A percentile compares a stretch with the other conserved stretches of the same genome.
Conservation (phyloP, 2,797 vertebrate genomes). For the Aphelocoma californica region DNA sequence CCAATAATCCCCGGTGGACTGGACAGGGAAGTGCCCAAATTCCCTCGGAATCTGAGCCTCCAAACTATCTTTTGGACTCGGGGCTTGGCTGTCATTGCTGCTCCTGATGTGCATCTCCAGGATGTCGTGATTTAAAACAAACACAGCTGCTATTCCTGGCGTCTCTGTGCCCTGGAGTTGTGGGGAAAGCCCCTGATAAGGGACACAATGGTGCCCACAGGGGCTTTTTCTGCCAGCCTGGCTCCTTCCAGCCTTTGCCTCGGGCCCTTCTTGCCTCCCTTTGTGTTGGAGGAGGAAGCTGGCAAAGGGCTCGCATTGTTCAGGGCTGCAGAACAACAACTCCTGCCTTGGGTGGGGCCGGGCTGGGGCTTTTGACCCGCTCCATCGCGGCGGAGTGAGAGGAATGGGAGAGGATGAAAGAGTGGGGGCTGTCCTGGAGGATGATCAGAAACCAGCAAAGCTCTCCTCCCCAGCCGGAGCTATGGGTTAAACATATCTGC, state of each 20-base stretch:
- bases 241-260: background rate
- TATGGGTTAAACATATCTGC: background rate
- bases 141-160: background rate
- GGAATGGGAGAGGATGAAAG: background rate
- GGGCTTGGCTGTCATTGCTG: background rate
- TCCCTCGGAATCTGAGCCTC: background rate
- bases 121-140: background rate
- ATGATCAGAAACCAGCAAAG: background rate
- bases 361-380: background rate
- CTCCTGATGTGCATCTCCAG: background rate
- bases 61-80: rapidly evolving
- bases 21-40: background rate
- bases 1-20: background rate
- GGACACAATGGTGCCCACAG: background rate
- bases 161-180: background rate
- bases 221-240: background rate
- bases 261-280: background rate
- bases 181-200: background rate
- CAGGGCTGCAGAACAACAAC: background rate
- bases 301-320: background rate
- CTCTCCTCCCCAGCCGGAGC: background rate
- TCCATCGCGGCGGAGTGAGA: background rate
- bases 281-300: slow-evolving; percentile 37
- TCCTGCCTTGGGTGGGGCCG: background rate
- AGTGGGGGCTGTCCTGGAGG: background rate